Evolutionary conservation across 2,113 vertebrate species (phyloP).

Genomic region (Cyanoramphus novaezelandiae): DNA sequence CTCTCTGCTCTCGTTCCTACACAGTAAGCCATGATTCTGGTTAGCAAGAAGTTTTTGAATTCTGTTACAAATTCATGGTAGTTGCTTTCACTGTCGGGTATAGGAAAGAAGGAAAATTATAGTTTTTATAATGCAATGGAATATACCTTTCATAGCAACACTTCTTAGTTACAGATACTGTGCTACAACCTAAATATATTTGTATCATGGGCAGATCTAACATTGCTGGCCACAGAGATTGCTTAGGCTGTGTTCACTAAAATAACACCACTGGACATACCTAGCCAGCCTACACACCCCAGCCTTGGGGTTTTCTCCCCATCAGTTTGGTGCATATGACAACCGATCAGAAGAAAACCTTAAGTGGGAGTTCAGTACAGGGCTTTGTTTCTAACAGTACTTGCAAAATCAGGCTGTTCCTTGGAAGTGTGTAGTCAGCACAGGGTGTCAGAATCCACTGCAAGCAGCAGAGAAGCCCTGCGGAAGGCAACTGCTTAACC

Average conservation of each 20-base stretch:
- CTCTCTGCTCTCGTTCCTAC: not conserved
- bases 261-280: not conserved
- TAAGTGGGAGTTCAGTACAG: not conserved
- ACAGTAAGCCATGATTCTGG: not conserved
- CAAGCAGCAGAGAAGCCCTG: not conserved
- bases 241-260: not conserved
- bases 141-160: not conserved
- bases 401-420: not conserved
- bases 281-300: not conserved
- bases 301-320: not conserved
- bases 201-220: not conserved
- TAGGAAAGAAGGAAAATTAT: not conserved
- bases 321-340: not conserved
- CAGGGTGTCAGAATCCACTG: rapidly evolving
- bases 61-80: not conserved
- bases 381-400: not conserved
- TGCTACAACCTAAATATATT: not conserved
- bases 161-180: not conserved
- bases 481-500: not conserved
- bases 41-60: not conserved
- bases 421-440: rapidly evolving
- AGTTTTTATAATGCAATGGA: not conserved
- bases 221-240: not conserved
- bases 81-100: not conserved
- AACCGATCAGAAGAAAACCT: not conserved